Conservation (phyloP, 2,888 invertebrate genomes). For the Erebia ligea region DNA sequence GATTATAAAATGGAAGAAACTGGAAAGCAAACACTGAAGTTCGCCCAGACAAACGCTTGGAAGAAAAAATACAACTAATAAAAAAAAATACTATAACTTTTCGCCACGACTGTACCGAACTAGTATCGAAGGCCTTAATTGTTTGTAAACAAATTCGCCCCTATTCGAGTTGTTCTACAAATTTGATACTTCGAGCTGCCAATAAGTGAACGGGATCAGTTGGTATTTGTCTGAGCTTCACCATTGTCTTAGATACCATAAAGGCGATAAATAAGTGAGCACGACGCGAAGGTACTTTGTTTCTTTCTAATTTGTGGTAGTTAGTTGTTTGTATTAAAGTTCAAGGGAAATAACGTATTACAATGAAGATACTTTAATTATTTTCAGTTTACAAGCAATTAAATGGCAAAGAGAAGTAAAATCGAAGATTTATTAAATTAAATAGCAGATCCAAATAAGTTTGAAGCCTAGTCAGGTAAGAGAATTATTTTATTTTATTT, state of each 20-base stretch:
- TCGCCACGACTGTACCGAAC: constrained; percentile 36
- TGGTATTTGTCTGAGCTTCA: constrained; percentile 33
- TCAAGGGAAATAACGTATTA: background rate
- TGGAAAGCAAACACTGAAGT: no score
- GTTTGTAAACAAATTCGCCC: constrained; percentile 52
- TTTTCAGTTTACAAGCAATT: no score
- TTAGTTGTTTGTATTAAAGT: background rate
- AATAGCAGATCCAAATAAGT: no score
- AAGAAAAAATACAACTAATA: background rate
- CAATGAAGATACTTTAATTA: no score
- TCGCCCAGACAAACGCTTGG: no score
- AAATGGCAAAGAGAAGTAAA: no score
- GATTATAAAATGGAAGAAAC: no score
- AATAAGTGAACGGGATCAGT: constrained; percentile 41
- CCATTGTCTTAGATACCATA: constrained; percentile 29
- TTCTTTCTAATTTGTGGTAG: background rate
- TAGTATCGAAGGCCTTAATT: constrained; percentile 49
- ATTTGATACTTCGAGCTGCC: constrained; percentile 45
- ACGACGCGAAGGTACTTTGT: constrained; percentile 6
- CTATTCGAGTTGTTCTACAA: constrained; percentile 48
- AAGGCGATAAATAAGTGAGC: constrained; percentile 15
- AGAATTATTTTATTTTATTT: no score
- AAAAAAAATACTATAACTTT: constrained; percentile 10
- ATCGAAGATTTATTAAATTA: no score
- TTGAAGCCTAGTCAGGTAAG: no score